phyloP scores from a whole-genome alignment of 2,888 invertebrate species.

The Eretmocerus hayati region DNA sequence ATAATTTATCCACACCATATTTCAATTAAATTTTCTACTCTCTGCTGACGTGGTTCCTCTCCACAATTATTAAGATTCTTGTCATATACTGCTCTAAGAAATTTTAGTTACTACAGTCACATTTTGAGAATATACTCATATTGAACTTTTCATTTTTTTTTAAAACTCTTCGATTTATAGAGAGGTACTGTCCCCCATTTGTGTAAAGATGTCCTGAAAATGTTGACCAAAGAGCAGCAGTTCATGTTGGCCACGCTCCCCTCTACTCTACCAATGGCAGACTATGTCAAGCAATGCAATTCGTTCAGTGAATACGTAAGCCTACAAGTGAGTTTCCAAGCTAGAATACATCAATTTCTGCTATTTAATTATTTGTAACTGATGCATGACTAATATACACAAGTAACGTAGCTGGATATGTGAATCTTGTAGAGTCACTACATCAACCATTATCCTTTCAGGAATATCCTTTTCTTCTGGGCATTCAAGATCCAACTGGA shows the following conservation, averaged over 20 bases:
- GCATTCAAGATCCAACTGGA: conserved; percentile 66
- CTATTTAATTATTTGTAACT: no score
- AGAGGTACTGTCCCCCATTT: conserved; percentile 79
- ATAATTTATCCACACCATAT: neutral
- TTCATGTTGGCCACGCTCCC: conserved; percentile 68
- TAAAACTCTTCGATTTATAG: conserved; percentile 48
- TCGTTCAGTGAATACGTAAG: conserved; percentile 57
- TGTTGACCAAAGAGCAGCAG: conserved; percentile 56
- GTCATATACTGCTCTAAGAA: neutral
- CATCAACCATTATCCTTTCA: no score
- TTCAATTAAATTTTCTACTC: neutral
- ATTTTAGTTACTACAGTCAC: no score
- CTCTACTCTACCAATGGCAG: conserved; percentile 59
- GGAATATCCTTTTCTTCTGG: conserved; percentile 50
- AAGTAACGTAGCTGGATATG: no score
- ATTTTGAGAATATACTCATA: neutral
- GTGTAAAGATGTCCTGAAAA: conserved; percentile 66
- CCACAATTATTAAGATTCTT: no score
- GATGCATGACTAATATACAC: no score
- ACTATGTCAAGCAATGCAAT: conserved; percentile 59
- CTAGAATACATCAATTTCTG: no score
- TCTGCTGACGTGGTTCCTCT: no score
- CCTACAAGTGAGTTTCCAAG: conserved; percentile 42
- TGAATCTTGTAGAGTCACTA: neutral
- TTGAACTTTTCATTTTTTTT: conserved; percentile 1